phyloP scores from a whole-genome alignment of 2,797 vertebrate species.

The Carduelis carduelis region DNA sequence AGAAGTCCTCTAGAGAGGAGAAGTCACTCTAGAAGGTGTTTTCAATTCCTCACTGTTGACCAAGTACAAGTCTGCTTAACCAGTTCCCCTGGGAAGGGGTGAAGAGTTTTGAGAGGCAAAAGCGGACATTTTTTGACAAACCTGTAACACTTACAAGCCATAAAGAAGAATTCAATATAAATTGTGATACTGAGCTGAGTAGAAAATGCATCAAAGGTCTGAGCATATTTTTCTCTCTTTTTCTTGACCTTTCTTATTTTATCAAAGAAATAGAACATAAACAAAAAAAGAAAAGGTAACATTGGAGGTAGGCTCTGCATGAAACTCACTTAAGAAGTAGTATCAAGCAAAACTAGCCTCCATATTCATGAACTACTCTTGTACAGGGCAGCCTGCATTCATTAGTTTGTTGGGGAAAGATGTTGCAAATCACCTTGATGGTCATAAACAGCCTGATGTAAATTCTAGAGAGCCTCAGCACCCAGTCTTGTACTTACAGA shows the following conservation, averaged over 20 bases:
- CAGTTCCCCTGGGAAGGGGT: background rate
- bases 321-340: background rate
- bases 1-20: background rate
- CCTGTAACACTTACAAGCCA: background rate
- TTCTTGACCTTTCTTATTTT: background rate
- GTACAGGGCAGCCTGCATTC: background rate
- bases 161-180: background rate
- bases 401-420: background rate
- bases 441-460: background rate
- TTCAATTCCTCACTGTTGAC: background rate
- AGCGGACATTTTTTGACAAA: background rate
- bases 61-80: background rate
- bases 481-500: background rate
- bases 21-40: background rate
- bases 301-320: background rate
- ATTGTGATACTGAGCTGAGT: background rate
- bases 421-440: background rate
- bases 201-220: background rate
- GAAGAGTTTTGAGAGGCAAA: background rate
- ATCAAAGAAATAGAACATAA: background rate
- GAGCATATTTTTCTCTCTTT: background rate
- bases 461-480: background rate
- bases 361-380: background rate
- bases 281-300: background rate
- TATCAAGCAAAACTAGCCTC: background rate